Evolutionary conservation across 2,797 vertebrate species (phyloP), one percentile per base, ranked within the genome.

Genomic region (Crotalus adamanteus): DNA sequence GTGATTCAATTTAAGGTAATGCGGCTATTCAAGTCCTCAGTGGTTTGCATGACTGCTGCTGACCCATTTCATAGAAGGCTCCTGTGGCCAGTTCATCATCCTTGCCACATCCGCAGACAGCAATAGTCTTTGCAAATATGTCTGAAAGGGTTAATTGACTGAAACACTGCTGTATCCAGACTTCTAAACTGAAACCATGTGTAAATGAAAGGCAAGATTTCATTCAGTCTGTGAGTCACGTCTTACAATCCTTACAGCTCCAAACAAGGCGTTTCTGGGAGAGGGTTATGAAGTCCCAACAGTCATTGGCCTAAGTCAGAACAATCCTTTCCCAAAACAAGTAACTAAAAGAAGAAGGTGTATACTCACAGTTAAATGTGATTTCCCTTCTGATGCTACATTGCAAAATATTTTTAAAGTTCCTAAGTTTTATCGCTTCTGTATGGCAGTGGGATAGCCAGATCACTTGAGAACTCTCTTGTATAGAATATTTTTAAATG

Each of bases 181-280:
- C 96, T 95, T 94, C 95, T 95, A 98, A 98, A 98, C 97, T 95
- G 97, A 97, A 98, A 98, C 96, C 98, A 98, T 98, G 98, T 98
- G 98, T 96, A 96, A 97, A 97, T 97, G 97, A 97, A 97, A 98
- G 95, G 94, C 95, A 97, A 97, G 97, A 97, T 98, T 97, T 96
- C 95, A 97, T 97, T 97, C 97, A 97, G 96, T 97, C 97, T 96
- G 91, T 95, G 96, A 97, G 95, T 97, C 94, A 93, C 96, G 95
- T 97, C 97, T 98, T 97, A 97, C 96, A 97, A 95, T 98, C 96
- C 97, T 98, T 96, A 96, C 97, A 97, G 97, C 97, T 97, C 96
- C 97, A 97, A 98, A 97, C 96, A 97, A 96, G 93, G 94, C 95
- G 90, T 93, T 97, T 91, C 96, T 97, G 97, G 94, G 93, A 94